A percentile compares a stretch with the other conserved stretches of the same genome.
phyloP scores from a whole-genome alignment of 23 tunicate genomes.

The Trididemnum nubilum region DNA sequence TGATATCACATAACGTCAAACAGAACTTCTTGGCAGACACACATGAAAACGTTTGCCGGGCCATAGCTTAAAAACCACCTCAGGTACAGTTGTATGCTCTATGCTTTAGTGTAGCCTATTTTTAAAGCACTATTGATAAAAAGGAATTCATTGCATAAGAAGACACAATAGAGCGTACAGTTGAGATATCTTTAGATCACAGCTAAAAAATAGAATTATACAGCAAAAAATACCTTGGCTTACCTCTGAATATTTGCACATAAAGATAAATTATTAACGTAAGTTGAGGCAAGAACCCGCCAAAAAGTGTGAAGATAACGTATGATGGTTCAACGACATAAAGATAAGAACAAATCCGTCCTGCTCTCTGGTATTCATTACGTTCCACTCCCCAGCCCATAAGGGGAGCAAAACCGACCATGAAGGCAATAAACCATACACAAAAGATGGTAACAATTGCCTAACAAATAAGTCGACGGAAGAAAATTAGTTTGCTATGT shows the following conservation, averaged over 20 bases:
- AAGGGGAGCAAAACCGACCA: slow-evolving; percentile 72
- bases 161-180: no score
- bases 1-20: no score
- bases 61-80: no score
- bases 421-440: slow-evolving; percentile 48
- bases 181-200: no score
- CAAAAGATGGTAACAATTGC: neutral
- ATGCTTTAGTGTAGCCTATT: no score
- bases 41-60: no score
- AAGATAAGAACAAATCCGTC: slow-evolving; percentile 50
- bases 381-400: slow-evolving; percentile 49
- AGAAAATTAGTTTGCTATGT: neutral
- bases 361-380: neutral
- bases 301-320: slow-evolving; percentile 51
- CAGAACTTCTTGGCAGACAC: no score
- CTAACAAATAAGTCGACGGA: neutral
- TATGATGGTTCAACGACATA: slow-evolving; percentile 54
- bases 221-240: no score
- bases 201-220: no score
- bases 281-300: slow-evolving; percentile 56
- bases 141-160: no score
- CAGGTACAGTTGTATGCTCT: no score
- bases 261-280: slow-evolving; percentile 53
- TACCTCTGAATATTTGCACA: slow-evolving; percentile 66
- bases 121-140: no score